Evolutionary conservation across 2,797 vertebrate species (phyloP), one percentile per base, ranked within the genome.

Genomic region (Chaetophractus vellerosus): DNA sequence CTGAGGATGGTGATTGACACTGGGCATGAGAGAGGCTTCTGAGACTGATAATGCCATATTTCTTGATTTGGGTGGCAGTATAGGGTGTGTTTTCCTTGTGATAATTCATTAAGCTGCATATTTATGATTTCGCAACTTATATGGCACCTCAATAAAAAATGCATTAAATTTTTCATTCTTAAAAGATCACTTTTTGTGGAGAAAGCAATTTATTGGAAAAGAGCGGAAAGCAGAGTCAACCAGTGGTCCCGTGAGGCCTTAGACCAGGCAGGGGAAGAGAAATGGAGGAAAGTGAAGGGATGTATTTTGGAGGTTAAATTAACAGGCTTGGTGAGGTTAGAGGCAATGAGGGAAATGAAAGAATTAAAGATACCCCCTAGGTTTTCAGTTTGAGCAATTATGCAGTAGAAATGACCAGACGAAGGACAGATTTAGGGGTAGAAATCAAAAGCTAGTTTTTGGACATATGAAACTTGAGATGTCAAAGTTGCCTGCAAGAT

Each of bases 401-500:
- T 82, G 24, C 75, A 45, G 80, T 75, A 2, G 80, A 59, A 96
- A 88, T 45, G 33, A 71, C 18, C 36, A 87, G n/a, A 66, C 19
- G 79, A 55, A 19, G 55, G 55, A 38, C 45, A 28, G 6, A 76
- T 66, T 24, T 76, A 6, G 9, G 24, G n/a, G 9, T 15, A 66
- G 41, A 95, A 88, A 66, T 69, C n/a, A 93, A 94, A 23, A 41
- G 28, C 66, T 68, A 72, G 1, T 9, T 71, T 84, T n/a, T 36
- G 6, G n/a, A 36, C 28, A 69, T 9, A 52, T 10, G 57, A 61
- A 69, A 38, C 55, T 90, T 85, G 23, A 85, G 16, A 55, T 31
- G 26, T 79, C 64, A 61, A 28, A 78, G 33, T 31, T 88, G 15
- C 69, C 36, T 59, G 16, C 18, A 84, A 55, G 16, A 12, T 45